Evolutionary conservation across 2,888 invertebrate genomes (phyloP).

Genomic region (Drepana falcataria): DNA sequence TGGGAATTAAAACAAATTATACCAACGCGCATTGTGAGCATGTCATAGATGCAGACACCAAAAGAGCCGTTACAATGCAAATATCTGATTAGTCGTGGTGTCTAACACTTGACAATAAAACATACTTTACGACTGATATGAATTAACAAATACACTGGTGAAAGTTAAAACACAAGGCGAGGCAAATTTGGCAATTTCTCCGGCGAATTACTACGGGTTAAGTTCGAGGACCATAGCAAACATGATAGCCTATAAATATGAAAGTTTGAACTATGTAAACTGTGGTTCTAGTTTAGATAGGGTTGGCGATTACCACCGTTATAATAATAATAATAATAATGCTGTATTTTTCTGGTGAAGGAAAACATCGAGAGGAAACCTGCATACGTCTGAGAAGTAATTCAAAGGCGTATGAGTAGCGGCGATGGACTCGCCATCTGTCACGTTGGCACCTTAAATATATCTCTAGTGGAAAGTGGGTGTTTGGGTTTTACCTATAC

Average conservation of each 20-base stretch:
- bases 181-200: slow-evolving; percentile 7
- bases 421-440: too few relatives aligned
- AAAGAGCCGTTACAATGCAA: not conserved
- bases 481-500: too few relatives aligned
- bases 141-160: slow-evolving; percentile 22
- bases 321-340: too few relatives aligned
- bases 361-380: too few relatives aligned
- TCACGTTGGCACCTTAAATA: too few relatives aligned
- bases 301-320: not conserved
- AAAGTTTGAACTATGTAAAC: slow-evolving; percentile 10
- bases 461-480: too few relatives aligned
- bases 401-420: too few relatives aligned
- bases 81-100: not conserved
- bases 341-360: too few relatives aligned
- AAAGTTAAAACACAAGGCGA: slow-evolving; percentile 12
- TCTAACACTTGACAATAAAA: slow-evolving; percentile 3
- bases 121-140: slow-evolving; percentile 16
- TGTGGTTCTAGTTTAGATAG: not conserved
- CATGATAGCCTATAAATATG: slow-evolving; percentile 9
- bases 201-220: not conserved
- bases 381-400: too few relatives aligned
- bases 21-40: not conserved
- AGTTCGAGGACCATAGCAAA: slow-evolving; percentile 14
- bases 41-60: not conserved
- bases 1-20: not conserved